Evolutionary conservation across 2,888 invertebrate species (phyloP), one percentile per base, ranked within the genome.

Genomic region (Drosophila ezoana): DNA sequence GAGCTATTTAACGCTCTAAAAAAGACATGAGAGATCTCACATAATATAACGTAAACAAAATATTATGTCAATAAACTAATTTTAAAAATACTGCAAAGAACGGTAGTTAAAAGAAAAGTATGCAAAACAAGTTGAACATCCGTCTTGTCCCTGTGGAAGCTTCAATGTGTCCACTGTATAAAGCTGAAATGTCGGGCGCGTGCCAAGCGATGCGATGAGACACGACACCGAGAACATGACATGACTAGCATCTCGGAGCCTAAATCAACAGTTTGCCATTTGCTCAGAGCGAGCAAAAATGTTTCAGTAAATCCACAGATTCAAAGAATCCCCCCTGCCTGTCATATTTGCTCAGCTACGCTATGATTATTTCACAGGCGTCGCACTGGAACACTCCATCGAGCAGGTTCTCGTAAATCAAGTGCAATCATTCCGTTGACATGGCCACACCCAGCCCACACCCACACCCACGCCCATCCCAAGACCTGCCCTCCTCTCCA

Each of bases 231-330:
- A 70, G 37, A 51, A 8, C n/a, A n/a, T n/a, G 20, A 66, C 66
- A 79, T 79, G 79, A 79, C 79, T 74, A 79, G 65, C 82, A 82
- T 79, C 72, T 76, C 48, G 63, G 54, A 68, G 44, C 43, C 68
- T 61, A 70, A 75, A 83, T 88, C 83, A 88, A 86, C 89, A 88
- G 89, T 75, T 86, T 84, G 83, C 74, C 88, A 75, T 76, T 73
- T 68, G 62, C 51, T 62, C 64, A 47, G 41, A 53, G 60, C 37
- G 49, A 61, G 37, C 38, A 20, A 37, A 61, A 63, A 20, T 57
- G 44, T 58, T 72, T 65, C 59, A 40, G 52, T 28, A 58, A 66
- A 67, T 73, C 33, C 51, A 48, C 63, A 23, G 23, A 5, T 23
- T 5, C 5, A 1, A 1, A 4, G 5, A 20, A 20, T 5, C 23